phyloP scores from a whole-genome alignment of 2,888 invertebrate genomes.

The Micropterix aruncella region DNA sequence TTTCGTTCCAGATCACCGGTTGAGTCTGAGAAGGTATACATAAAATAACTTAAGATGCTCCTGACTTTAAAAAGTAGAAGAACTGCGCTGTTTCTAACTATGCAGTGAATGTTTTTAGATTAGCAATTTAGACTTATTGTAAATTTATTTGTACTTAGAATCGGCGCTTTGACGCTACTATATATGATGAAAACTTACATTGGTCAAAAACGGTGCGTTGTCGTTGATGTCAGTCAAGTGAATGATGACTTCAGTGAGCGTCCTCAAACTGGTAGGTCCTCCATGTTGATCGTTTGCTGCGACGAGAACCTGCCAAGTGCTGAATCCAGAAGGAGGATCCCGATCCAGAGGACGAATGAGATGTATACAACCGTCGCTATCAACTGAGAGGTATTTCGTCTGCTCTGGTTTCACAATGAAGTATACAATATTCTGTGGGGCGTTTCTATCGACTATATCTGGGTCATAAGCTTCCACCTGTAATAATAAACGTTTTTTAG shows the following conservation, averaged over 20 bases:
- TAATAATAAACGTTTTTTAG: constrained; percentile 6
- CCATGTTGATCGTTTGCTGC: constrained; percentile 68
- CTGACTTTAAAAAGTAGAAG: constrained; percentile 3
- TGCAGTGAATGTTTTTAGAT: background rate
- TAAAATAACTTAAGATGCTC: constrained; percentile 8
- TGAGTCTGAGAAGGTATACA: constrained; percentile 48
- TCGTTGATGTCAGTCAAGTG: constrained; percentile 79
- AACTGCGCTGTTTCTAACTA: background rate
- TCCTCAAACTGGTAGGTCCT: constrained; percentile 43
- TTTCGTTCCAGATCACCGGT: constrained; percentile 76
- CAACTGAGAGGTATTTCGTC: constrained; percentile 54
- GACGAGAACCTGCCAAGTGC: constrained; percentile 60
- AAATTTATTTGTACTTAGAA: no score
- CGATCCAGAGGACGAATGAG: constrained; percentile 71
- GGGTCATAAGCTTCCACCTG: constrained; percentile 70
- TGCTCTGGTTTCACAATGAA: constrained; percentile 59
- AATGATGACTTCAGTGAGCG: constrained; percentile 53
- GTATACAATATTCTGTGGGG: constrained; percentile 66
- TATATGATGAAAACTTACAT: constrained; percentile 39
- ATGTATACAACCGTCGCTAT: constrained; percentile 60
- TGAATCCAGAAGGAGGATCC: constrained; percentile 77
- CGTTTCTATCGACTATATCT: constrained; percentile 62
- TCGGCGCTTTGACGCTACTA: no score
- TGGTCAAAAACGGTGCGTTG: constrained; percentile 78
- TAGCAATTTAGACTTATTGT: no score